phyloP scores from a whole-genome alignment of 2,797 vertebrate species.

The Myotis planiceps region DNA sequence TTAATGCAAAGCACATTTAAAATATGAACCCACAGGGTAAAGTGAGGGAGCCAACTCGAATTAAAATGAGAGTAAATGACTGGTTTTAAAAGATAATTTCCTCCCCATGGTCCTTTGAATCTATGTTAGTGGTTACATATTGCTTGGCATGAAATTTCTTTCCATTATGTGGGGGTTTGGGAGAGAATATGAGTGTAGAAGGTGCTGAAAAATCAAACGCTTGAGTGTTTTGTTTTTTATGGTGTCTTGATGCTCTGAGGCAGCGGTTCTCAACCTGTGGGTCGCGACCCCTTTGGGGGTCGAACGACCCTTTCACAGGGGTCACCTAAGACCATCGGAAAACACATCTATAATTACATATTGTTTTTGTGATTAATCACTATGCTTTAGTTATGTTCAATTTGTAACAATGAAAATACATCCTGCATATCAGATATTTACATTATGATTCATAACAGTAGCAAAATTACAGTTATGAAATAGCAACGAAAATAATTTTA shows the following conservation, averaged over 20 bases:
- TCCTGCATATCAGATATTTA: too few relatives aligned
- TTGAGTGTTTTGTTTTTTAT: background rate
- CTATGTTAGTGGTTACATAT: background rate
- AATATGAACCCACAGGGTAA: background rate
- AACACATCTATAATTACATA: too few relatives aligned
- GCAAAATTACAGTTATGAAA: too few relatives aligned
- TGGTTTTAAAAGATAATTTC: slow-evolving; percentile 7
- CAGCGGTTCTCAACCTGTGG: too few relatives aligned
- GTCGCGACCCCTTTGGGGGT: too few relatives aligned
- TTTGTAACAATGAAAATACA: too few relatives aligned
- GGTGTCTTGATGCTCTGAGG: background rate
- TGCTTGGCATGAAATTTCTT: background rate
- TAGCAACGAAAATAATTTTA: too few relatives aligned
- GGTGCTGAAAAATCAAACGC: background rate
- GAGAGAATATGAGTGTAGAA: background rate
- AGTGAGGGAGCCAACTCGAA: background rate
- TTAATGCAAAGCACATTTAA: slow-evolving; percentile 6
- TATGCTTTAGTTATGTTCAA: too few relatives aligned
- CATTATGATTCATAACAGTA: too few relatives aligned
- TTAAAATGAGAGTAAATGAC: slow-evolving; percentile 17
- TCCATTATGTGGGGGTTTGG: background rate
- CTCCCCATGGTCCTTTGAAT: background rate
- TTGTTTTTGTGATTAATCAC: too few relatives aligned
- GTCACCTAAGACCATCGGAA: too few relatives aligned
- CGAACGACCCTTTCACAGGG: too few relatives aligned